Base-by-base conservation (phyloP, 1,140 invertebrate species). In the Drosophila pruinosa region DNA sequence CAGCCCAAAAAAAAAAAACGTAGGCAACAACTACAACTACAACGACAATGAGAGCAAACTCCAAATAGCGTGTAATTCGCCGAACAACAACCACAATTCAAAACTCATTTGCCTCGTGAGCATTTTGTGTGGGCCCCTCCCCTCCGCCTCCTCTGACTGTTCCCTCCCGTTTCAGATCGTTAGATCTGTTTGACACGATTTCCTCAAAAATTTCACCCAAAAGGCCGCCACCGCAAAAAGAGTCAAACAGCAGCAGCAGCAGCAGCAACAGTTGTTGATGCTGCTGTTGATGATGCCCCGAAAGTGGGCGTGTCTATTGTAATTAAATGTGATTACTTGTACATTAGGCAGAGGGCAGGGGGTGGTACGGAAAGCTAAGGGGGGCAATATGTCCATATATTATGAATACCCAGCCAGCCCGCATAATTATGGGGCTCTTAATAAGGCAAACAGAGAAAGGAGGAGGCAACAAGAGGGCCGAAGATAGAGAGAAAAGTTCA, bases 291-390 rank as follows among this genome's bases (percentile, higher is more conserved):
- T 63, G 61, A 41, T 34, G 56, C 57, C 38, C 65, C 26, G 53
- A 57, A 61, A 36, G 53, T 43, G 17, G 81, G 73, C 81, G 73
- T 61, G 63, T 38, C 26, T 19, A 14, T 36, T 57, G 73, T 81
- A 85, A 85, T 85, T 86, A 85, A 81, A 61, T 77, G 54, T 78
- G 65, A 81, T 86, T 77, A 71, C 77, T 77, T 71, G 50, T 57
- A 72, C 59, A 82, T 75, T 75, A 50, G 48, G 41, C 26, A 34
- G 8, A 12, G 26, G 15, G 45, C 10, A 28, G 38, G 2, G 17
- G 14, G 31, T 17, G 43, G 53, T 47, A 14, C 1, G 39, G 17
- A 8, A 39, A 34, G 19, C n/a, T n/a, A n/a, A 19, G n/a, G 19
- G 19, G 19, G 38, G 34, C 3, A 12, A 36, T 10, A 17, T 31